Evolutionary conservation across 2,113 vertebrate genomes (phyloP).

Genomic region (Eulacestoma nigropectus): DNA sequence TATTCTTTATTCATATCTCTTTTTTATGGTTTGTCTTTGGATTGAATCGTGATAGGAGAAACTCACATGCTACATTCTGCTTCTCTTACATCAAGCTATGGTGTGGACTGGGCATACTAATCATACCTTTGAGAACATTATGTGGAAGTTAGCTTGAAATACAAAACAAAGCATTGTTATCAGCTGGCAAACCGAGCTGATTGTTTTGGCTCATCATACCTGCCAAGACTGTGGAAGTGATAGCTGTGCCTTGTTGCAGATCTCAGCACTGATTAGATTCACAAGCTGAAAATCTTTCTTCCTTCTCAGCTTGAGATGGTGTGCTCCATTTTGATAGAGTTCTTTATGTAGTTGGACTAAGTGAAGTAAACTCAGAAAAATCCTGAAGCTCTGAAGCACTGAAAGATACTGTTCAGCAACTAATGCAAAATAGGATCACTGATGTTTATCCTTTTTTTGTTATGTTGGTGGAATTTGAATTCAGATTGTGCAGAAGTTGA

Average conservation of each 20-base stretch:
- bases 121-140: background rate
- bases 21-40: background rate
- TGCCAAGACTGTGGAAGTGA: background rate
- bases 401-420: background rate
- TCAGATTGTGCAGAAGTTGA: background rate
- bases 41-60: background rate
- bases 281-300: background rate
- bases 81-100: background rate
- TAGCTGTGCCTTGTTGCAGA: background rate
- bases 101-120: background rate
- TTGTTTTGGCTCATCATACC: background rate
- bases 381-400: background rate
- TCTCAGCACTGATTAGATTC: background rate
- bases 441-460: background rate
- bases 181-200: background rate
- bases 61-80: fast-evolving
- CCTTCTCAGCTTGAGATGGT: background rate
- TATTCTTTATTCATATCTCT: background rate
- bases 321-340: background rate
- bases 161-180: background rate
- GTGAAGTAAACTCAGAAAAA: background rate
- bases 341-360: background rate
- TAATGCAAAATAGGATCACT: background rate
- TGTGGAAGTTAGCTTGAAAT: background rate
- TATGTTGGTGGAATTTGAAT: background rate